Evolutionary conservation across 2,888 invertebrate species (phyloP), one percentile per base, ranked within the genome.

Genomic region (Lypha dubia): DNA sequence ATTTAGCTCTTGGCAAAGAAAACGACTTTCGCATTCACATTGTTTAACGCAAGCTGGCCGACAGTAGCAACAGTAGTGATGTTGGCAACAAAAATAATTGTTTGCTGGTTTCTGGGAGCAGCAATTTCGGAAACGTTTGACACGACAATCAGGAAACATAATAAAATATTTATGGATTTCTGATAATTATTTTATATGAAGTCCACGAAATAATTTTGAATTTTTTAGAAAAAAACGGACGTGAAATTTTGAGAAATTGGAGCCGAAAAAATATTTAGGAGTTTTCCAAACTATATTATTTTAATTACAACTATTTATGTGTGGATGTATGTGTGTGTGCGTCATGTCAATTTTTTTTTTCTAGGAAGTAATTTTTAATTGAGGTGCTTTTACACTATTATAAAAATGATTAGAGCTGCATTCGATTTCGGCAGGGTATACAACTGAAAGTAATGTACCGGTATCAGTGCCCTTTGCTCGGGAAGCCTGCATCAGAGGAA

Each of bases 141-240:
- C 22, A 11, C 79, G 71, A 1, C 71, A 79, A 56, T 79, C 79
- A 24, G 79, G 79, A 56, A 79, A 79, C 79, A 79, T 76, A 1
- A 1, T 49, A n/a, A n/a, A n/a, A n/a, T n/a, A n/a, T n/a, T 5
- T 28, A 28, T 28, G 2, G 28, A 28, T 28, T 28, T 2, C 5
- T 4, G 28, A 5, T 5, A 28, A 28, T 28, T 28, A 28, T 28
- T 15, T 24, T 44, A 28, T n/a, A 9, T 22, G n/a, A n/a, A n/a
- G n/a, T n/a, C n/a, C n/a, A n/a, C n/a, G 0, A 41, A 24, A 44
- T n/a, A 13, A 41, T 22, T 63, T 24, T 63, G 3, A 22, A 68
- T 35, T 44, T 1, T 44, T 17, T 1, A 44, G 17, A 46, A 8
- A 46, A 17, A 6, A 5, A 17, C n/a, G n/a, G 13, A n/a, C 1